Evolutionary conservation across 2,797 vertebrate species (phyloP).

Genomic region (Tympanoctomys barrerae): DNA sequence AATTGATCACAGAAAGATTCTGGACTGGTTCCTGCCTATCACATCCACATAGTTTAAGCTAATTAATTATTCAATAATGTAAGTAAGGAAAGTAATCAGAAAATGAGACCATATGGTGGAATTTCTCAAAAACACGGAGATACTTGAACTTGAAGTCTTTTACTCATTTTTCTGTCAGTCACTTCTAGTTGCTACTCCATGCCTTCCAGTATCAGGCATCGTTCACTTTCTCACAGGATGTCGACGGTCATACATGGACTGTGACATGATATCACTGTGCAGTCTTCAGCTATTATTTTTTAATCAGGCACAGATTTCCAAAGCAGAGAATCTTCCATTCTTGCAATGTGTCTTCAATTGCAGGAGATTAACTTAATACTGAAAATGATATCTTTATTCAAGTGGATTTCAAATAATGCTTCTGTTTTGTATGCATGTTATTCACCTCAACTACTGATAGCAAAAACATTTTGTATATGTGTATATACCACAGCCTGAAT

Average conservation of each 20-base stretch:
- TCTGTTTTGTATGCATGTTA: not conserved
- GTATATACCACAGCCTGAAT: not conserved
- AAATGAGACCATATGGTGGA: not conserved
- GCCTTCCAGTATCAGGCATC: accelerated
- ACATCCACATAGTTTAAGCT: not conserved
- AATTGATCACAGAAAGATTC: not conserved
- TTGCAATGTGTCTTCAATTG: not conserved
- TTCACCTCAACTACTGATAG: not conserved
- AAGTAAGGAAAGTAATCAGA: not conserved
- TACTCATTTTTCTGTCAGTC: not conserved
- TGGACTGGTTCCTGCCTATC: not conserved
- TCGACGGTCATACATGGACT: not conserved
- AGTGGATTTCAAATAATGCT: not conserved
- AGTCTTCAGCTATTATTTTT: not conserved
- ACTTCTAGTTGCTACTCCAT: not conserved
- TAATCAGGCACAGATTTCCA: not conserved
- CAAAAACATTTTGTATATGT: not conserved
- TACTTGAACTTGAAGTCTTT: not conserved
- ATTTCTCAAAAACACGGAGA: not conserved
- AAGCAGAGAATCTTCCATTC: not conserved
- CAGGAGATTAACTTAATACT: not conserved
- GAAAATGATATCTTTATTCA: not conserved
- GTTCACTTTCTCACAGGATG: not conserved
- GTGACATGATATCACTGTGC: not conserved
- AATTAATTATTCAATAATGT: not conserved